Evolutionary conservation across 2,113 vertebrate genomes (phyloP), one percentile per base, ranked within the genome.

Genomic region (Lipophrys pholis): DNA sequence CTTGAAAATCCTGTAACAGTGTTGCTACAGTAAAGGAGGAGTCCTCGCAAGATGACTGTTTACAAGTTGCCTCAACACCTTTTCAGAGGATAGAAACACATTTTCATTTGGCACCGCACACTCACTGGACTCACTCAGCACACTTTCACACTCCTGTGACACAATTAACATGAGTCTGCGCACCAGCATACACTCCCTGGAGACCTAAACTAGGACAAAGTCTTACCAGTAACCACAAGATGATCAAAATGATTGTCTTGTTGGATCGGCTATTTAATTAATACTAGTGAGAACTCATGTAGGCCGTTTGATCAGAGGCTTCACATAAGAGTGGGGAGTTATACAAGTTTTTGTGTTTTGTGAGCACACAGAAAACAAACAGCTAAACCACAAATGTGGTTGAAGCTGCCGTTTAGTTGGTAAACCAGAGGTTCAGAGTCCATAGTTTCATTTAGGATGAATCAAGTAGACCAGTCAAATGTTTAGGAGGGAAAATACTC

Each of bases 1-100:
- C 30, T 77, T 86, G 65, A 68, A 84, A 80, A 76, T 58, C 61
- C 61, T 55, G 10, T 63, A 69, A 75, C 62, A 39, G 59, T 55
- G 53, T 65, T 65, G 57, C 62, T 78, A 70, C 38, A 73, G 50
- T 54, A 41, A 6, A 39, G 8, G 41, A 10, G 16, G 55, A 65
- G 35, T 7, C 30, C 43, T 39, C 2, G 60, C 17, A 77, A 65
- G 38, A 17, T 40, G 65, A 48, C 16, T 50, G 16, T 61, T 63
- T 46, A 14, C 65, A 43, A 2, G 4, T 50, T 41, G 10, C 55
- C 48, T 69, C 9, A 15, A 46, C 42, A 52, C 45, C 56, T n/a
- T 38, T 35, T 56, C 16, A 39, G 49, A 78, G 73, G 1, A 9
- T 10, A 7, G 53, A 48, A 55, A 53, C 30, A 52, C 12, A 1